phyloP scores from a whole-genome alignment of 2,888 invertebrate genomes.

The Bellardia bayeri region DNA sequence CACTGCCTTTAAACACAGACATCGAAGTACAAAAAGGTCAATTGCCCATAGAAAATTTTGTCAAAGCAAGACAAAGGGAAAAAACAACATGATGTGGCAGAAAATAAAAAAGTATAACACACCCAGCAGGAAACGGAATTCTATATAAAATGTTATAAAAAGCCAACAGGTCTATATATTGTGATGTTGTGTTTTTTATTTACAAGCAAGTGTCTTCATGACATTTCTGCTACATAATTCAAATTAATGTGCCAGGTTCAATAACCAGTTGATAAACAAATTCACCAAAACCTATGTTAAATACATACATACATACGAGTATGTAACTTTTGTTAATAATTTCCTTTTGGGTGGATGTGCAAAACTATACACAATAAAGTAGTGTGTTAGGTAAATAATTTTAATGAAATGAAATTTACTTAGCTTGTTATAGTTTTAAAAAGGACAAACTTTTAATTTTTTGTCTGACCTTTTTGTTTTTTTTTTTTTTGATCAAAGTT shows the following conservation, averaged over 20 bases:
- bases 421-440: slow-evolving; percentile 6
- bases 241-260: no score
- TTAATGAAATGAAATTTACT: slow-evolving; percentile 24
- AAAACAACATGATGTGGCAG: background rate
- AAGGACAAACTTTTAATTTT: slow-evolving; percentile 13
- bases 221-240: no score
- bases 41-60: slow-evolving; percentile 9
- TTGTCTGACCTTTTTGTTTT: slow-evolving; percentile 8
- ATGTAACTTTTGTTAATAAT: background rate
- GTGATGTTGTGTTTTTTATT: no score
- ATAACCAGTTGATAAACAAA: no score
- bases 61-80: background rate
- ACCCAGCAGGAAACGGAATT: no score
- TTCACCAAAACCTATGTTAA: no score
- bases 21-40: background rate
- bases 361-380: background rate
- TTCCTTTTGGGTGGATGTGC: background rate
- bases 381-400: slow-evolving; percentile 2
- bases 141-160: no score
- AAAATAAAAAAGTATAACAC: background rate
- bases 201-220: no score
- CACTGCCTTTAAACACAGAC: background rate
- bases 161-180: no score
- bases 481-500: background rate
- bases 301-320: no score